A percentile compares a stretch with the other conserved stretches of the same genome.
These are phyloP conservation scores for Aphelinus atriplicis DNA, from an alignment of 1,140 invertebrate species.

Conservation along the genomic window DNA sequence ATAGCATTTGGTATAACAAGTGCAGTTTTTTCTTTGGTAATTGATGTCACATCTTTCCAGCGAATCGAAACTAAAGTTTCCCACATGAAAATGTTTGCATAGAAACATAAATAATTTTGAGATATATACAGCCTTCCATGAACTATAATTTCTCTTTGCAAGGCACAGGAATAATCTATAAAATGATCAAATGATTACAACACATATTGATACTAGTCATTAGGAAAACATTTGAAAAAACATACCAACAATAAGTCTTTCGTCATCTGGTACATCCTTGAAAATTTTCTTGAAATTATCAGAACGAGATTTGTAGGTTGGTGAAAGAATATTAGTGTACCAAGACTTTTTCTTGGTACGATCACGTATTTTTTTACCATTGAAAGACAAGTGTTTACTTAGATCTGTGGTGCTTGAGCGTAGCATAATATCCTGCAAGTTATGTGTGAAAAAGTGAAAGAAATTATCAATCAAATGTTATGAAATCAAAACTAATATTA, in stretches of 20 bases:
- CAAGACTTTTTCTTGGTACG: conserved; percentile 80
- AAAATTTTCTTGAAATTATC: conserved; percentile 94
- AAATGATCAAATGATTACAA: conserved; percentile 22
- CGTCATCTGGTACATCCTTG: conserved; percentile 89
- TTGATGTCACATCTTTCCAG: conserved; percentile 90
- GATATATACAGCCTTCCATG: conserved; percentile 93
- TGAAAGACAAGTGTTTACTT: conserved; percentile 52
- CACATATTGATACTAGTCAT: background rate
- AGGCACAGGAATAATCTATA: conserved; percentile 95
- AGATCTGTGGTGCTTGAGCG: conserved; percentile 51
- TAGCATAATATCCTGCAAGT: no score
- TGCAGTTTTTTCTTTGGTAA: conserved; percentile 93
- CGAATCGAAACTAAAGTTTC: conserved; percentile 84
- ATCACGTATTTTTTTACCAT: conserved; percentile 59
- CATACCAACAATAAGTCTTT: conserved; percentile 92
- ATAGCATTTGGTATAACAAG: conserved; percentile 96
- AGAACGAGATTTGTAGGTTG: conserved; percentile 91
- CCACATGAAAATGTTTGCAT: conserved; percentile 95
- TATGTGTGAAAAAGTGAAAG: no score
- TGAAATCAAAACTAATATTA: no score
- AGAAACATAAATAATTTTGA: conserved; percentile 93
- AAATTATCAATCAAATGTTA: no score
- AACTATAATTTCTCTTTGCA: conserved; percentile 92
- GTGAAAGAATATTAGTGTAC: conserved; percentile 89
- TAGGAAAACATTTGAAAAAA: conserved; percentile 13